Conservation (phyloP, 1,140 invertebrate genomes). For the Drosophila cardini region DNA sequence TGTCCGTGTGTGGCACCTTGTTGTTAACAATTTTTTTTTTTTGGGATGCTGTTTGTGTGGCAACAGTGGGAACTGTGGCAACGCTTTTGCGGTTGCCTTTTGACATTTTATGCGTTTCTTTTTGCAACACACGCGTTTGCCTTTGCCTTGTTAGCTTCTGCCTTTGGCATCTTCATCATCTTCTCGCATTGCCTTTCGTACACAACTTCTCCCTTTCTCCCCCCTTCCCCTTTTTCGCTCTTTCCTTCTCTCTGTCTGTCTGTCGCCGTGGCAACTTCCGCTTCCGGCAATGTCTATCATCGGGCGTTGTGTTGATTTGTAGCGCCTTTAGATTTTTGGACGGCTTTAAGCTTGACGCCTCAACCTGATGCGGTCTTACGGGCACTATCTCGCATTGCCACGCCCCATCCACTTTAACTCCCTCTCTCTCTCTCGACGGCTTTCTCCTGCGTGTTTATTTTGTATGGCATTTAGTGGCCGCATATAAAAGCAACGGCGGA, state of each 20-base stretch:
- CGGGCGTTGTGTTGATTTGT: slow-evolving; percentile 67
- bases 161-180: slow-evolving; percentile 62
- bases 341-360: slow-evolving; percentile 31
- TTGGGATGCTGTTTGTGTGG: slow-evolving; percentile 18
- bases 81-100: slow-evolving; percentile 70
- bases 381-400: not conserved
- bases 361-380: not conserved
- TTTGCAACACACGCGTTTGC: slow-evolving; percentile 26
- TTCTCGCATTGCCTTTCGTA: not conserved
- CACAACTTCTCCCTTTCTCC: not conserved
- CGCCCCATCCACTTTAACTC: not conserved
- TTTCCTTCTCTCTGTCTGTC: slow-evolving; percentile 18
- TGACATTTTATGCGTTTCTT: slow-evolving; percentile 73
- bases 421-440: not conserved
- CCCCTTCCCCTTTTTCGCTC: not conserved
- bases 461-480: slow-evolving; percentile 64
- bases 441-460: slow-evolving; percentile 37
- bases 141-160: slow-evolving; percentile 44
- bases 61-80: slow-evolving; percentile 21
- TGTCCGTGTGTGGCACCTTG: slow-evolving; percentile 38
- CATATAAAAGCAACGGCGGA: slow-evolving; percentile 54
- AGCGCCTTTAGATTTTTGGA: slow-evolving; percentile 43
- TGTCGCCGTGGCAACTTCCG: slow-evolving; percentile 34
- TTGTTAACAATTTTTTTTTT: slow-evolving; percentile 21
- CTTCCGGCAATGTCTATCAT: slow-evolving; percentile 33